These are phyloP conservation scores for Ctenochaetus hawaiiensis DNA, from an alignment of 2,797 vertebrate genomes.

Conservation along the genomic window DNA sequence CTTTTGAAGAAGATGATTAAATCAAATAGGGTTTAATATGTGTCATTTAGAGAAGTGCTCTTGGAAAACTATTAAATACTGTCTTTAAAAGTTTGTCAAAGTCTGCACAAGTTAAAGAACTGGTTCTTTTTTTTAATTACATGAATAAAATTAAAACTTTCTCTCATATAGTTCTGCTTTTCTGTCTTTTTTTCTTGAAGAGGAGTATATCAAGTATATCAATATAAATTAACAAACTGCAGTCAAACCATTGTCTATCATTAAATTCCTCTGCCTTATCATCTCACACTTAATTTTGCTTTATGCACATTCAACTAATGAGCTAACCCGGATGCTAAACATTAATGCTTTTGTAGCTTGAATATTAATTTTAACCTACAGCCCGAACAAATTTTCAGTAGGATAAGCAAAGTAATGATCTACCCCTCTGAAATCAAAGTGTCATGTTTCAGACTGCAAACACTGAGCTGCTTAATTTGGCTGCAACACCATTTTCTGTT, in stretches of 20 bases:
- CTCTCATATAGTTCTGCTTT: neutral
- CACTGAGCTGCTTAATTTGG: constrained; percentile 67
- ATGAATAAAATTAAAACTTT: constrained; percentile 19
- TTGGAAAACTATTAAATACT: constrained; percentile 17
- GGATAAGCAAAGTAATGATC: constrained; percentile 69
- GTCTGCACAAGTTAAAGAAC: constrained; percentile 17
- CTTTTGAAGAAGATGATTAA: constrained; percentile 23
- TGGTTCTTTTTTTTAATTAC: constrained; percentile 23
- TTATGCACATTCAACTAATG: neutral
- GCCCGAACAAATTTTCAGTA: constrained; percentile 50
- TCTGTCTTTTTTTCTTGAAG: neutral
- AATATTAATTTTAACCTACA: constrained; percentile 66
- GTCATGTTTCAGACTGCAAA: constrained; percentile 50
- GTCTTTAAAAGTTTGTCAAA: constrained; percentile 15
- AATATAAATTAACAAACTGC: constrained; percentile 31
- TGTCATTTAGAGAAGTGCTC: constrained; percentile 5
- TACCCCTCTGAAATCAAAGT: constrained; percentile 51
- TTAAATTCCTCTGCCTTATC: constrained; percentile 4
- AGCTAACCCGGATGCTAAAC: constrained; percentile 8
- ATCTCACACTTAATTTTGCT: neutral
- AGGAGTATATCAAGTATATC: neutral
- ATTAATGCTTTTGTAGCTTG: constrained; percentile 23
- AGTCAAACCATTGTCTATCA: constrained; percentile 17
- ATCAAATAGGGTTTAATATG: constrained; percentile 13
- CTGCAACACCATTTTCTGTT: constrained; percentile 60